These are phyloP conservation scores for Rhinoptilus africanus DNA, from an alignment of 2,113 vertebrate genomes.

Conservation along the genomic window DNA sequence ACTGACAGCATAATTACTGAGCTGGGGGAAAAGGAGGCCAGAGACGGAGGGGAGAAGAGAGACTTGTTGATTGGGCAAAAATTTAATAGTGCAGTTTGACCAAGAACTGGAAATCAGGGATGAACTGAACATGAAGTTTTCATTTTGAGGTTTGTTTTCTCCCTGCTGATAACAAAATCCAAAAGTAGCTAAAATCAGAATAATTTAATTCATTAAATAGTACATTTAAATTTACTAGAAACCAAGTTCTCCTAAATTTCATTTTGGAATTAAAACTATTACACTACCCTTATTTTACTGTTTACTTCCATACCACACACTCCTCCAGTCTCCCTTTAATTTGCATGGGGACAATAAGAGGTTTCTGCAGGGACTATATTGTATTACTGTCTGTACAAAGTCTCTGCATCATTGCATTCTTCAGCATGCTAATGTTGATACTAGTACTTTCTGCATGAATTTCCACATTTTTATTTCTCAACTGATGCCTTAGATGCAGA, in stretches of 20 bases:
- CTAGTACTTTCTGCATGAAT: slow-evolving; percentile 5
- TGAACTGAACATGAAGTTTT: neutral
- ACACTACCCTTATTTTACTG: neutral
- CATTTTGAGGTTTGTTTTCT: neutral
- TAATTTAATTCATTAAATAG: neutral
- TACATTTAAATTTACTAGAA: neutral
- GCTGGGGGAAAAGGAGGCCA: neutral
- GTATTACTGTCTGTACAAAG: neutral
- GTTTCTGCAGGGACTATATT: neutral
- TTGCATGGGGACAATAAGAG: neutral
- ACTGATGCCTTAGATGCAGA: neutral
- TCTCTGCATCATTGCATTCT: slow-evolving; percentile 4
- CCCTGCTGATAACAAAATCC: neutral
- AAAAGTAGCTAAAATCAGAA: neutral
- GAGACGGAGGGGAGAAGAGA: neutral
- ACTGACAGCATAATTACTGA: neutral
- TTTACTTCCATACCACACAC: neutral
- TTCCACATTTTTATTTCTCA: slow-evolving; percentile 27
- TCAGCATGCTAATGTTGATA: slow-evolving; percentile 18
- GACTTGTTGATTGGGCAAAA: neutral
- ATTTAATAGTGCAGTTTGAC: neutral
- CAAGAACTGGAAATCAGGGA: neutral
- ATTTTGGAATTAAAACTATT: neutral
- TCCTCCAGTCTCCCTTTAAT: neutral
- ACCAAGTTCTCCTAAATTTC: neutral